Base-by-base conservation (phyloP, 2,797 vertebrate genomes). In the Columba guinea region DNA sequence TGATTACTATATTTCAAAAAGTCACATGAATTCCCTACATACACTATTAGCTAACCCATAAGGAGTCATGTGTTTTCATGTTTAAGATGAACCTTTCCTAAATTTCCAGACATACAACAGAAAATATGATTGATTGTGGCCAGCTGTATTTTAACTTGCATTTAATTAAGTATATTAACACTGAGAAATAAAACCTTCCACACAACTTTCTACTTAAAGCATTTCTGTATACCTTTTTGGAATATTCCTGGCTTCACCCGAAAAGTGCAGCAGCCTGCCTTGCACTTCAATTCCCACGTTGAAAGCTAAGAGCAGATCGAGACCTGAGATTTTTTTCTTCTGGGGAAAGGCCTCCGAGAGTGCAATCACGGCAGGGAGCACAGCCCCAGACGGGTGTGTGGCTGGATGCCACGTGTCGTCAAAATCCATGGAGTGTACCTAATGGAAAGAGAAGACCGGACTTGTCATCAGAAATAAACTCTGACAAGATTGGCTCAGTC, bases 341-440 rank as follows among this genome's bases (percentile, higher is more conserved):
- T 68, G 83, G 63, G 97, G 94, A 30, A 98, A 68, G 4, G 97
- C 96, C 97, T 99, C 99, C 0, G 98, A 97, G 71, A 99, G 96
- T n/a, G 99, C 99, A 90, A 99, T 97, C 88, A 99, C 95, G 1
- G 98, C 98, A 0, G 99, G 98, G 22, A 99, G 97, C 87, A 99
- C 98, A 0, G 98, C 98, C 7, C 99, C 99, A 0, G 99, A 99
- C 22, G 99, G 99, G 84, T 99, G 99, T 52, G 99, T 99, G n/a
- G 99, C 99, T 53, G 99, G 99, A 74, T 99, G 98, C 99, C 99
- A 99, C 0, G 99, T 99, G 95, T 99, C 99, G 3, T 99, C 99
- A 97, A 99, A 99, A 93, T 99, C 99, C 99, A 99, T 99, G 26
- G 99, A 99, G 96, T 99, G 99, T 75, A 99, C 98, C 99, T 99